Evolutionary conservation across 2,888 invertebrate genomes (phyloP), one percentile per base, ranked within the genome.

Genomic region (Timema podura): DNA sequence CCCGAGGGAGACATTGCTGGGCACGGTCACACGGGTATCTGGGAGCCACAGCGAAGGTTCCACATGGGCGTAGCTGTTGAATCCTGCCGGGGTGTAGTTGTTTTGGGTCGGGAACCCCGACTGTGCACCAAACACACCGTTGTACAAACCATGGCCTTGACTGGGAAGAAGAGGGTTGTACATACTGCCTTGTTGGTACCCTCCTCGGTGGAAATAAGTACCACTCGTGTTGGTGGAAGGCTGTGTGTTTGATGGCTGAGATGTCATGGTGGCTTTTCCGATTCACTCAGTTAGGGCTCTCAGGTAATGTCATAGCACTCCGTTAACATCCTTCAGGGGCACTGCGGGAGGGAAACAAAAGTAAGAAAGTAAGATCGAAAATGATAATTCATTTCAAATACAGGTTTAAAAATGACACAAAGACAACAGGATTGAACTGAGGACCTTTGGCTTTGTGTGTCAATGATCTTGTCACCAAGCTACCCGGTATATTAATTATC

Each of bases 11-110:
- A 49, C 65, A 16, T 72, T 72, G 46, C 64, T 48, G 7, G 65
- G 59, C n/a, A 64, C 47, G 49, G 51, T 47, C 46, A 70, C 70
- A n/a, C 69, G 59, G 8, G 67, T 70, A 13, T 74, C 74, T n/a
- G 72, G 64, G 7, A 74, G 47, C 74, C 74, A 74, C 8, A 68
- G 64, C n/a, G 72, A 59, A 16, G 70, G 67, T 10, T 74, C 74
- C 15, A 71, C 61, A 70, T 65, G 64, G 16, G 65, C n/a, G 46
- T 70, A 74, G 48, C 66, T 51, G 49, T 67, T 71, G 51, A 65
- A 72, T 67, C 64, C 68, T 48, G 72, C 30, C 47, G 72, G 11
- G 11, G 72, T 9, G 44, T 70, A 74, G 44, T 61, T 54, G 65
- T 71, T 74, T 54, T 72, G 72, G 70, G 67, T 70, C 45, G 70